Percentiles rank a stretch among this genome's conserved stretches.
Conservation (phyloP, 2,888 invertebrate genomes). For the Zygaena filipendulae region DNA sequence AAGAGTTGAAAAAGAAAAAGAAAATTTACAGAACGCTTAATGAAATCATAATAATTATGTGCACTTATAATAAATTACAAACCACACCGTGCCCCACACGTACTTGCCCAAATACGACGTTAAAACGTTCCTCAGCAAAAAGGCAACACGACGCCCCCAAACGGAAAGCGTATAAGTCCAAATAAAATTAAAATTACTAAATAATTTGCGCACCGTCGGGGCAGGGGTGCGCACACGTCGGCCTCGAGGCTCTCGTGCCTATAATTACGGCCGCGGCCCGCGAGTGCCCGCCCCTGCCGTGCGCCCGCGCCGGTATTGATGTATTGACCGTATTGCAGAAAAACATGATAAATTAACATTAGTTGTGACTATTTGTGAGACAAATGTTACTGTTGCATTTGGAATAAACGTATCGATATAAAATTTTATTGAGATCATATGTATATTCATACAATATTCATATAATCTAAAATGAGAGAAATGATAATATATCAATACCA, state of each 20-base stretch:
- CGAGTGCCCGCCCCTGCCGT: conserved; percentile 36
- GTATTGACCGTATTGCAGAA: conserved; percentile 44
- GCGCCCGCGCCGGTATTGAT: conserved; percentile 41
- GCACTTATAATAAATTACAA: conserved; percentile 24
- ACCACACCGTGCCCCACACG: conserved; percentile 33
- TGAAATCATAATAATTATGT: conserved; percentile 20
- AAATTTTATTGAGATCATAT: no score
- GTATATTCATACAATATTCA: no score
- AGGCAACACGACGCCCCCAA: conserved; percentile 24
- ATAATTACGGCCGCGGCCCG: conserved; percentile 52
- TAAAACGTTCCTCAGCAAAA: conserved; percentile 31
- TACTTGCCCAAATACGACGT: conserved; percentile 30
- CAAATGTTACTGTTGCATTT: no score
- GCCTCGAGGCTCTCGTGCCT: conserved; percentile 44
- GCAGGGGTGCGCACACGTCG: conserved; percentile 38
- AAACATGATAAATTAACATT: conserved; percentile 16
- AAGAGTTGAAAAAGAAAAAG: no score
- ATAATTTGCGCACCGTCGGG: conserved; percentile 46
- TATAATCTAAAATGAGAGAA: no score
- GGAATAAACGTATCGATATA: no score
- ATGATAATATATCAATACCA: no score
- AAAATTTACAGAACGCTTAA: neutral
- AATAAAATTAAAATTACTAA: conserved; percentile 62
- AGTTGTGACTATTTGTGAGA: no score
- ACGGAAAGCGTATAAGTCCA: conserved; percentile 42